Evolutionary conservation across 2,113 vertebrate species (phyloP), one percentile per base, ranked within the genome.

Genomic region (Indri indri): DNA sequence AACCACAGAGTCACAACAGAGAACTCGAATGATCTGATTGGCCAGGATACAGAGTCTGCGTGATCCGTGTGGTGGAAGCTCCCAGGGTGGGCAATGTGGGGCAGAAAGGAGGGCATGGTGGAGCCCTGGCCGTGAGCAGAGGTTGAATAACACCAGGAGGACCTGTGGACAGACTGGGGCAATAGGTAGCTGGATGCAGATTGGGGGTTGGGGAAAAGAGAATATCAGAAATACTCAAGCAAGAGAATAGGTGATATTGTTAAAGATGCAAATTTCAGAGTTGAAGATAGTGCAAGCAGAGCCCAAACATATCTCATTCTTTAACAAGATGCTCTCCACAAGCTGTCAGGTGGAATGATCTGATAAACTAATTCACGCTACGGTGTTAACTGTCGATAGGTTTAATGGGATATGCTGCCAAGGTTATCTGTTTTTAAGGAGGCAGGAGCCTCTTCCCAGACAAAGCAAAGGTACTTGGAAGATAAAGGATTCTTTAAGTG

Each of bases 391-490:
- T 88, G 63, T 23, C 42, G 68, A n/a, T 65, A 37, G 45, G 13
- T 74, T 47, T 94, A 23, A 74, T 23, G 8, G 54, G 54, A 45
- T 34, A 8, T 20, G 0, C 47, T 42, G 42, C 65, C 42, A 94
- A n/a, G 50, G 79, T 86, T 71, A 77, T 76, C 84, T 59, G 22
- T 34, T 9, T 34, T 52, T 54, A 50, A 76, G 54, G 68, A 63
- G 57, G 34, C 71, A 66, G 59, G 59, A 82, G 4, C 22, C 63
- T 92, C 47, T 50, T 92, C 34, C 12, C 32, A 73, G 54, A 86
- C 50, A 40, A 54, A 89, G 66, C 66, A 57, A 97, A 77, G 18
- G 18, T 34, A 17, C 61, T 87, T 66, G 25, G 94, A 77, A 83
- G 57, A 91, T 42, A 57, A 57, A 86, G 50, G 37, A 52, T 17